A percentile compares a stretch with the other conserved stretches of the same genome.
These are phyloP conservation scores for Parauchenoglanis punctatus DNA, from an alignment of 2,797 vertebrate genomes.

Conservation along the genomic window DNA sequence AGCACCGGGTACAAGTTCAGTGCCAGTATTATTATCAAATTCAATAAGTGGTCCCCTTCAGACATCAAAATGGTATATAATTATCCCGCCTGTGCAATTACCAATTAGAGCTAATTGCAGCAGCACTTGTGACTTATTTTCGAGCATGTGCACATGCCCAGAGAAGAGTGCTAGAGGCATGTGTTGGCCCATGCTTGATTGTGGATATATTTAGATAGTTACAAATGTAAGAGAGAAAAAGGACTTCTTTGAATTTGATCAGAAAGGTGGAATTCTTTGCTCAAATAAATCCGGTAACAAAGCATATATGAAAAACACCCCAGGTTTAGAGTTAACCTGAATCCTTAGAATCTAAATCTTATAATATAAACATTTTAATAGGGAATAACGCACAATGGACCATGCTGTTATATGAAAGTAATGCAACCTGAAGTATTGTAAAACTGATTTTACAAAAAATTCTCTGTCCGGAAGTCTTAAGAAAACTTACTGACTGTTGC, in stretches of 20 bases:
- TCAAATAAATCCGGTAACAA: not conserved
- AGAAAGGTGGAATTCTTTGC: not conserved
- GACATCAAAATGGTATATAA: conserved; percentile 59
- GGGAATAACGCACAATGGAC: not conserved
- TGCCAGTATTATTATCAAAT: conserved; percentile 55
- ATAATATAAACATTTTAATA: not conserved
- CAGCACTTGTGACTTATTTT: conserved; percentile 54
- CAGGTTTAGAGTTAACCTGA: not conserved
- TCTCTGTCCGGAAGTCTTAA: not conserved
- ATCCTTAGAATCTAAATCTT: not conserved
- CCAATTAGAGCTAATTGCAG: conserved; percentile 58
- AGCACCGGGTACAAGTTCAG: conserved; percentile 40
- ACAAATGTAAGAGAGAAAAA: not conserved
- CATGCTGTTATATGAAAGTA: not conserved
- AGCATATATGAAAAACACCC: not conserved
- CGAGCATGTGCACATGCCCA: conserved; percentile 25
- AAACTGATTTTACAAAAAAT: not conserved
- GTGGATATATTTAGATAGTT: not conserved
- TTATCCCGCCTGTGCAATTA: conserved; percentile 62
- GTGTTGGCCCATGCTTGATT: not conserved
- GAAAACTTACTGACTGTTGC: not conserved
- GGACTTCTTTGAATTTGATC: not conserved
- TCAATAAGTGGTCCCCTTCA: conserved; percentile 59
- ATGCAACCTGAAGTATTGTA: not conserved
- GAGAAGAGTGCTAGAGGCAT: not conserved